phyloP scores from a whole-genome alignment of 2,797 vertebrate species.

The Microcaecilia unicolor region DNA sequence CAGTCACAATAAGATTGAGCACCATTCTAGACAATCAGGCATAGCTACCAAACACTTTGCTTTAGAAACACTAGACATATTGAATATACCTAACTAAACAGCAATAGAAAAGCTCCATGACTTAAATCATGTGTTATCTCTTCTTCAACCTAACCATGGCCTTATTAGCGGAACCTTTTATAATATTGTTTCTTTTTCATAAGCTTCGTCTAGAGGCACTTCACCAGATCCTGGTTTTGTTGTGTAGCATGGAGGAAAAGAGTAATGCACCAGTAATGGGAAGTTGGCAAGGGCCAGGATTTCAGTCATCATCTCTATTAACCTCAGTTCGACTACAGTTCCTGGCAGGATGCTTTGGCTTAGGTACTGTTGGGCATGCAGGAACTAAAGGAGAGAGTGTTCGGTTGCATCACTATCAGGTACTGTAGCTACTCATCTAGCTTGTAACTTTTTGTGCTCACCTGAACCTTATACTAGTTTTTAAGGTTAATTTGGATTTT shows the following conservation, averaged over 20 bases:
- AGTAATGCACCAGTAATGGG: conserved; percentile 56
- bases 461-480: neutral
- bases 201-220: conserved; percentile 91
- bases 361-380: conserved; percentile 76
- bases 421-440: conserved; percentile 14
- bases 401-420: conserved; percentile 95
- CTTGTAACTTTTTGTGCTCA: too few species aligned
- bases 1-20: too few species aligned
- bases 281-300: conserved; percentile 54
- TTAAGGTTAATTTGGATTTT: neutral
- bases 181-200: too few species aligned
- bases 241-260: conserved; percentile 97
- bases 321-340: conserved; percentile 94
- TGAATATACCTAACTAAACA: too few species aligned
- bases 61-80: too few species aligned
- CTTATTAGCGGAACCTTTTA: too few species aligned
- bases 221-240: conserved; percentile 89
- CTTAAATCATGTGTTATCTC: too few species aligned
- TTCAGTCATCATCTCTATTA: conserved; percentile 84
- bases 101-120: too few species aligned
- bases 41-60: too few species aligned
- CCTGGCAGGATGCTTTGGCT: conserved; percentile 89
- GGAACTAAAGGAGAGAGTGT: conserved; percentile 83
- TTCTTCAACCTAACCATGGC: too few species aligned
- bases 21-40: too few species aligned